These are phyloP conservation scores for Mactromeris polynyma DNA, from an alignment of 2,888 invertebrate genomes.

Conservation along the genomic window DNA sequence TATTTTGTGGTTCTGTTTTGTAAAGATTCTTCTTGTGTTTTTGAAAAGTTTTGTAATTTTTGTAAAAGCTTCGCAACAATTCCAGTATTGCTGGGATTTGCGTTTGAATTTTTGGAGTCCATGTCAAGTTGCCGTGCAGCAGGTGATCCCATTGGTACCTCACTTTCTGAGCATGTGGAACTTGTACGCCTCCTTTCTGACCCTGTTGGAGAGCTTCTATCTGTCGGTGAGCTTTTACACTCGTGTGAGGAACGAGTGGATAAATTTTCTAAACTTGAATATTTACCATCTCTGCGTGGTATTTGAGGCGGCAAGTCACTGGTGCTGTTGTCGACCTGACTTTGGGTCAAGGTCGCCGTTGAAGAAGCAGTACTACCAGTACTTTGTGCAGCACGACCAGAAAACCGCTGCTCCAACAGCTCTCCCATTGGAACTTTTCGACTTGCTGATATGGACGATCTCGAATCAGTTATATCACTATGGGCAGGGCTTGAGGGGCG, in stretches of 20 bases:
- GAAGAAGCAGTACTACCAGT: conserved; percentile 67
- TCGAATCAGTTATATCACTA: conserved; percentile 69
- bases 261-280: conserved; percentile 73
- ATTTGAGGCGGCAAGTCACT: conserved; percentile 71
- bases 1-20: conserved; percentile 50
- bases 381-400: conserved; percentile 66
- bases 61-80: conserved; percentile 80
- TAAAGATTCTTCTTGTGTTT: conserved; percentile 75
- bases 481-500: conserved; percentile 81
- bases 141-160: conserved; percentile 64
- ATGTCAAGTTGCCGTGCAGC: conserved; percentile 72
- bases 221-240: conserved; percentile 71
- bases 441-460: conserved; percentile 58
- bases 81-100: conserved; percentile 62
- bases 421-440: conserved; percentile 78
- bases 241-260: conserved; percentile 66
- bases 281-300: conserved; percentile 64
- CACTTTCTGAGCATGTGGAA: conserved; percentile 78
- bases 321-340: conserved; percentile 65
- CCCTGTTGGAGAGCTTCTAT: conserved; percentile 71
- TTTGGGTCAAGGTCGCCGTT: conserved; percentile 67
- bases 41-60: conserved; percentile 79
- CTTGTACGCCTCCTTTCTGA: conserved; percentile 72
- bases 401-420: conserved; percentile 77
- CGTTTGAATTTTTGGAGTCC: conserved; percentile 64